Percentiles rank a stretch among this genome's conserved stretches.
Conservation (phyloP, 2,888 invertebrate genomes). For the Blastobasis lacticolella region DNA sequence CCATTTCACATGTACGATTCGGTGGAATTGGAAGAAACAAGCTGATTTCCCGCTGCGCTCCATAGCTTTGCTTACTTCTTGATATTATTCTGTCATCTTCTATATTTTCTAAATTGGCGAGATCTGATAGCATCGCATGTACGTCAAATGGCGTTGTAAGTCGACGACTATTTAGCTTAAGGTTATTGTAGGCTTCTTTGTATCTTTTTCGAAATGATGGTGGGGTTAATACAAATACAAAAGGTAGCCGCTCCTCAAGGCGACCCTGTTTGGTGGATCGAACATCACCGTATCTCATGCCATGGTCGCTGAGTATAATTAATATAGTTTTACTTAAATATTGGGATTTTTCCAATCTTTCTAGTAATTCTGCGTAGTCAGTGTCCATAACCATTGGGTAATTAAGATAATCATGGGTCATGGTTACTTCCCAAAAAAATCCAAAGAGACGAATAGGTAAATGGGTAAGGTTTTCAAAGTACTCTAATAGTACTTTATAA, state of each 20-base stretch:
- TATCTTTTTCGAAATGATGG: slow-evolving; percentile 76
- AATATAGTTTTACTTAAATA: slow-evolving; percentile 76
- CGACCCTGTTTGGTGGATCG: slow-evolving; percentile 84
- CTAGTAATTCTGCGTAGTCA: slow-evolving; percentile 69
- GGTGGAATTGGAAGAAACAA: slow-evolving; percentile 79
- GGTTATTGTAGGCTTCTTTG: slow-evolving; percentile 70
- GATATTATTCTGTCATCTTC: slow-evolving; percentile 20
- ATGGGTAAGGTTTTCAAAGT: slow-evolving; percentile 24
- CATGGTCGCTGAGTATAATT: slow-evolving; percentile 87
- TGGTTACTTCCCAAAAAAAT: slow-evolving; percentile 83
- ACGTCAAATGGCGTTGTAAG: slow-evolving; percentile 83
- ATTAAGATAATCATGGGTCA: slow-evolving; percentile 86
- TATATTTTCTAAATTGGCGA: slow-evolving; percentile 59
- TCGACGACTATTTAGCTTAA: slow-evolving; percentile 75
- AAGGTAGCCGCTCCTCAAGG: slow-evolving; percentile 87
- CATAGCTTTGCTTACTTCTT: slow-evolving; percentile 29
- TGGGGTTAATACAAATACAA: slow-evolving; percentile 80
- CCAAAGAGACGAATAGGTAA: slow-evolving; percentile 67
- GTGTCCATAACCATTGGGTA: slow-evolving; percentile 80
- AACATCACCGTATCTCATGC: slow-evolving; percentile 85
- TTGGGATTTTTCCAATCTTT: slow-evolving; percentile 47
- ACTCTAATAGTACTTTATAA: slow-evolving; percentile 78
- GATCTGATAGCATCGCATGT: slow-evolving; percentile 80
- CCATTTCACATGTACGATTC: slow-evolving; percentile 79
- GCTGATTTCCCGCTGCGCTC: slow-evolving; percentile 76